Evolutionary conservation across 2,797 vertebrate species (phyloP), one percentile per base, ranked within the genome.

Genomic region (Leptatherina wallacei): DNA sequence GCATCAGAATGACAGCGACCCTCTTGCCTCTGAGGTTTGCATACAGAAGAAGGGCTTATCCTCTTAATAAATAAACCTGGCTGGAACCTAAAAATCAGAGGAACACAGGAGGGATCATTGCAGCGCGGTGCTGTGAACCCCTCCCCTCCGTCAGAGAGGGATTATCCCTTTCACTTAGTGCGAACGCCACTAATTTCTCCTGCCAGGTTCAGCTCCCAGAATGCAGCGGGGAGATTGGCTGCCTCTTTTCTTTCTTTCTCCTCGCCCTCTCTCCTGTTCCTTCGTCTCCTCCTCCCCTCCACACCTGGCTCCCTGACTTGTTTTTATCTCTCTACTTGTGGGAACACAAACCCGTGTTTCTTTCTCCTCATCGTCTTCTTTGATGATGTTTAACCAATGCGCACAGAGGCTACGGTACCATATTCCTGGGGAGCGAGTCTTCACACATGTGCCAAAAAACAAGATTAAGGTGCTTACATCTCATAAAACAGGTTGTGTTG

Each of bases 151-250:
- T 90, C 77, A 81, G 80, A 84, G 78, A 84, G 65, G 89, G 93
- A 93, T 93, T 93, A 94, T 93, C 89, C 79, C 77, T 89, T 86
- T 86, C 88, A 87, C 86, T 90, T 86, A 88, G 77, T 52, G 75
- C 71, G 44, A 78, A 77, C 75, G 36, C 73, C 24, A 69, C 83
- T 92, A 85, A 90, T 89, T 92, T 92, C 90, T 89, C 80, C 85
- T 93, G 91, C 91, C 87, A 92, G 90, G 89, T 90, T 91, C 83
- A 80, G 90, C 88, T 92, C 91, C 90, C 92, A 92, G 89, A 88
- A 92, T 92, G 90, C 92, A 92, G 82, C 71, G 16, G 86, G 83
- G 90, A 86, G 88, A 87, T 89, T 88, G 88, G 83, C 84, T 84
- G 83, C 81, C 86, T 89, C 71, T 77, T 71, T 78, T 79, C 70